Conservation (phyloP, 2,888 invertebrate species). For the Ophion ellenae region DNA sequence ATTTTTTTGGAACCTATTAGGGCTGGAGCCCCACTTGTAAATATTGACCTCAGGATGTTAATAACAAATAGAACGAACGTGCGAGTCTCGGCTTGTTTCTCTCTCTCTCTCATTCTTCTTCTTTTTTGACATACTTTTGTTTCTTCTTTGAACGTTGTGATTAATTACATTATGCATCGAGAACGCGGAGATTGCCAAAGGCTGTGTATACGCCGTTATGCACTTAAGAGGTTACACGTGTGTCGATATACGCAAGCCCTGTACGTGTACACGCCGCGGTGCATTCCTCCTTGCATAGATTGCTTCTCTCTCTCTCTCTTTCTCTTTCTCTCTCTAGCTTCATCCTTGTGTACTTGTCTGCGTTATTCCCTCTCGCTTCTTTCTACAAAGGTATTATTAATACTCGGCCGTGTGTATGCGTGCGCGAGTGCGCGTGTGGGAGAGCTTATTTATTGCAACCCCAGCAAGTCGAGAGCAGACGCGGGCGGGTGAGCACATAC, state of each 20-base stretch:
- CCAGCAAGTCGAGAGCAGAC: slow-evolving; percentile 52
- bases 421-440: slow-evolving; percentile 48
- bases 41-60: not conserved
- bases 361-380: slow-evolving; percentile 55
- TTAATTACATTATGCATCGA: slow-evolving; percentile 59
- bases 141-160: slow-evolving; percentile 36
- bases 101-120: slow-evolving; percentile 45
- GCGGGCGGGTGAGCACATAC: slow-evolving; percentile 67
- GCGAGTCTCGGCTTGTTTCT: not conserved
- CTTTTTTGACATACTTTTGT: slow-evolving; percentile 12
- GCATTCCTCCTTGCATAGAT: slow-evolving; percentile 59
- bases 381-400: slow-evolving; percentile 64
- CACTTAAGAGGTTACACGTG: slow-evolving; percentile 54
- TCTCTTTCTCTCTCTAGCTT: slow-evolving; percentile 35
- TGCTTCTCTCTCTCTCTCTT: slow-evolving; percentile 33
- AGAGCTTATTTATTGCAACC: slow-evolving; percentile 66
- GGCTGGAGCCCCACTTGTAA: too few species aligned
- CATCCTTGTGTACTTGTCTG: slow-evolving; percentile 41
- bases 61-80: not conserved
- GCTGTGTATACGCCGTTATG: slow-evolving; percentile 45
- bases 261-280: slow-evolving; percentile 33
- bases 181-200: slow-evolving; percentile 46
- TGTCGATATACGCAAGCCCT: slow-evolving; percentile 51
- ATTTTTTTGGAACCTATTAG: too few species aligned
- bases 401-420: slow-evolving; percentile 68